A percentile compares a stretch with the other conserved stretches of the same genome.
Conservation (phyloP, 2,113 vertebrate species). For the Scomber scombrus region DNA sequence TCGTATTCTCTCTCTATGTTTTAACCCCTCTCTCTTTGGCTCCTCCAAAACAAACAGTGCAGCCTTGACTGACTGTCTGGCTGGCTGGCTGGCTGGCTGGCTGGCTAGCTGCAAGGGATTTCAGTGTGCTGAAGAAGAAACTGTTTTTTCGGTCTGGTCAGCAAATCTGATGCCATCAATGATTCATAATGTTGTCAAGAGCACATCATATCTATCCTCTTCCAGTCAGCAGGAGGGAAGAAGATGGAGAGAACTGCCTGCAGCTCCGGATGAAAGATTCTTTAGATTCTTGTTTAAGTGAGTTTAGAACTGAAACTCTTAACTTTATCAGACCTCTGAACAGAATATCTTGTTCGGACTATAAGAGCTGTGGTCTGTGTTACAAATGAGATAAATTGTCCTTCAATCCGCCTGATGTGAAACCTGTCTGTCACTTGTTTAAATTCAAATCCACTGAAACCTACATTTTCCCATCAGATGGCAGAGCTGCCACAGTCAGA, state of each 20-base stretch:
- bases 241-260: slow-evolving; percentile 45
- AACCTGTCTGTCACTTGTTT: slow-evolving; percentile 35
- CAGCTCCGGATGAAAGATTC: slow-evolving; percentile 42
- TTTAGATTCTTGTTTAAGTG: background rate
- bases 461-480: slow-evolving; percentile 22
- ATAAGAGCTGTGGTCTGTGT: background rate
- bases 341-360: background rate
- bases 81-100: background rate
- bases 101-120: slow-evolving; percentile 54
- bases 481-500: slow-evolving; percentile 27
- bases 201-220: slow-evolving; percentile 56
- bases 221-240: slow-evolving; percentile 45
- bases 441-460: slow-evolving; percentile 49
- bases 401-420: slow-evolving; percentile 6
- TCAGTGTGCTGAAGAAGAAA: slow-evolving; percentile 47
- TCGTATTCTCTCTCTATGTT: slow-evolving; percentile 25
- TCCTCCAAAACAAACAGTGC: slow-evolving; percentile 47
- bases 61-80: slow-evolving; percentile 27
- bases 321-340: slow-evolving; percentile 11
- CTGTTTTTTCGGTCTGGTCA: slow-evolving; percentile 69
- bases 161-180: slow-evolving; percentile 80
- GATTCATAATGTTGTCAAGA: slow-evolving; percentile 81
- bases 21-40: slow-evolving; percentile 17
- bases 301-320: slow-evolving; percentile 8
- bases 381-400: slow-evolving; percentile 23